Evolutionary conservation across 2,888 invertebrate species (phyloP), one percentile per base, ranked within the genome.

Genomic region (Oligia strigilis): DNA sequence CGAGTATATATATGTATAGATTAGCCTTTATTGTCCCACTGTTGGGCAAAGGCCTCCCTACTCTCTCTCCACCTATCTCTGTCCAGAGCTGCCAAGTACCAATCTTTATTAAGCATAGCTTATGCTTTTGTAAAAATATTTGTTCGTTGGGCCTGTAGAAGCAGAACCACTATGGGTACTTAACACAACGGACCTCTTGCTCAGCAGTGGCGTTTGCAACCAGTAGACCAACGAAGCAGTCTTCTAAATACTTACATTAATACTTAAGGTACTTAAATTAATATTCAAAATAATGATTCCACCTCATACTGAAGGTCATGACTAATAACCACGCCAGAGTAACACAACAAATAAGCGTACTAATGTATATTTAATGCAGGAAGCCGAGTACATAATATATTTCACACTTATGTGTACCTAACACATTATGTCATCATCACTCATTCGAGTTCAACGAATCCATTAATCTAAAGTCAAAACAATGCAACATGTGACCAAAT

Each of bases 401-500:
- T 72, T 83, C 62, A 65, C 58, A 70, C 72, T 9, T 49, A 40
- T 14, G 4, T 55, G 14, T 49, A 71, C 14, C 43, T 52, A 80
- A 13, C 43, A 72, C 62, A 58, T 75, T 72, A 70, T 60, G 58
- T 52, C 64, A 75, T 55, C 64, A 85, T 80, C 36, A 65, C 29
- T 85, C 75, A 75, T 52, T 14, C 13, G 36, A 74, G 75, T 83
- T 81, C 74, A 83, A 83, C 64, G 62, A 64, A 64, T 29, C 72
- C 81, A 85, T 72, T 75, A 80, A 75, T 80, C 23, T 75, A 29
- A 11, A 75, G 43, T 64, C 52, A 36, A 66, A 74, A 79, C 79
- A 79, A 72, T 82, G 66, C 58, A 72, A 4, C 58, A 58, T 75
- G 43, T 84, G 58, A 67, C 75, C 85, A 84, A 80, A 64, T 71